Evolutionary conservation across 2,888 invertebrate species (phyloP).

Genomic region (Lordiphosa fenestrarum): DNA sequence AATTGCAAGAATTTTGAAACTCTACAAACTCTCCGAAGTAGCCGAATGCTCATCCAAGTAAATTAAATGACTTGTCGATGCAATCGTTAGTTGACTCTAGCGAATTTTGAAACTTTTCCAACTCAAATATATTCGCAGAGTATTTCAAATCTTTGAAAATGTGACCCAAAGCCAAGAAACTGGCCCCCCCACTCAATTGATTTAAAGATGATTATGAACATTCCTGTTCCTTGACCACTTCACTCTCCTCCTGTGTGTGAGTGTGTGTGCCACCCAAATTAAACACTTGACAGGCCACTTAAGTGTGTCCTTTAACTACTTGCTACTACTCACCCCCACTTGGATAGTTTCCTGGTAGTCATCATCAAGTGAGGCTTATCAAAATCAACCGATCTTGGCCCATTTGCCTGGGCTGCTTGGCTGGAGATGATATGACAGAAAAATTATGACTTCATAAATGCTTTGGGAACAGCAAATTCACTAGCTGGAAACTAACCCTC

Average conservation of each 20-base stretch:
- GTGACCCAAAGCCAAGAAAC: too few relatives aligned
- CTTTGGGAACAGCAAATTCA: slow-evolving; percentile 33
- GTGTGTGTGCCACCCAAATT: slow-evolving; percentile 4
- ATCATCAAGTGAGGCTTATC: slow-evolving; percentile 48
- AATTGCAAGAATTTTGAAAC: too few relatives aligned
- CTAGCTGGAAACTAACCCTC: slow-evolving; percentile 5
- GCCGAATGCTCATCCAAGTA: too few relatives aligned
- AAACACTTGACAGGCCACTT: slow-evolving; percentile 46
- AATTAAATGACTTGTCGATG: too few relatives aligned
- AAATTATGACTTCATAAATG: slow-evolving; percentile 70
- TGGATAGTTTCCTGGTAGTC: slow-evolving; percentile 7
- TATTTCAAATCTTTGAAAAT: too few relatives aligned
- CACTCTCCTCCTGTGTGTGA: too few relatives aligned
- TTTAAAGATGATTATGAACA: too few relatives aligned
- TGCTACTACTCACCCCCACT: neutral
- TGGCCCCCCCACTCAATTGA: neutral
- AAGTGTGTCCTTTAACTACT: slow-evolving; percentile 25
- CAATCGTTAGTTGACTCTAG: too few relatives aligned
- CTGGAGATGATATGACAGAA: slow-evolving; percentile 65
- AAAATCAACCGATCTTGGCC: slow-evolving; percentile 50
- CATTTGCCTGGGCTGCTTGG: slow-evolving; percentile 9
- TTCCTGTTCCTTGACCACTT: too few relatives aligned
- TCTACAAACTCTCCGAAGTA: too few relatives aligned
- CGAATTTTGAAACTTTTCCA: too few relatives aligned
- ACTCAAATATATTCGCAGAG: too few relatives aligned